phyloP scores from a whole-genome alignment of 2,113 vertebrate genomes.

The Oreochromis aureus region DNA sequence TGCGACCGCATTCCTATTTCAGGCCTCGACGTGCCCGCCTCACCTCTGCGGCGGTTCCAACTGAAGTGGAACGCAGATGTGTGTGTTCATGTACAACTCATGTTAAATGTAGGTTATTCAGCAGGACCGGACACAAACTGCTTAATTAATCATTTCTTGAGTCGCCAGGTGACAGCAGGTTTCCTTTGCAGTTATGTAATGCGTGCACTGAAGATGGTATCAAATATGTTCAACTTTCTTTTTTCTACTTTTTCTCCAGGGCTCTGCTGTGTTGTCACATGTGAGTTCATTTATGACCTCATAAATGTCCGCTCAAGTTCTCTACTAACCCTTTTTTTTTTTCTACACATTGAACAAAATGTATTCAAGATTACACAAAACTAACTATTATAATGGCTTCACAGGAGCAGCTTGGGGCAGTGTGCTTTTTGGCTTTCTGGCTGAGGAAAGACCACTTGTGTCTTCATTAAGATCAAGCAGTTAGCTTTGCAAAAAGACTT shows the following conservation, averaged over 20 bases:
- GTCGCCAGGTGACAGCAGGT: not conserved
- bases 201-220: not conserved
- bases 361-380: not conserved
- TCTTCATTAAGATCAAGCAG: not conserved
- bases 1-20: slow-evolving; percentile 50
- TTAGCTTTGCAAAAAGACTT: not conserved
- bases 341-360: not conserved
- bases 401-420: not conserved
- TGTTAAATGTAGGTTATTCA: not conserved
- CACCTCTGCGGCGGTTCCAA: not conserved
- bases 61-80: not conserved
- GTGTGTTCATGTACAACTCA: not conserved
- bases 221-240: slow-evolving; percentile 2
- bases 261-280: slow-evolving; percentile 62
- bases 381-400: not conserved
- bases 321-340: slow-evolving; percentile 16
- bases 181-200: not conserved
- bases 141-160: not conserved
- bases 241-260: slow-evolving; percentile 46
- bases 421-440: not conserved
- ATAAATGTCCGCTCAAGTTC: not conserved
- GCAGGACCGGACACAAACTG: not conserved
- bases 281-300: slow-evolving; percentile 56
- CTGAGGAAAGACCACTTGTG: not conserved
- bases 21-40: slow-evolving; percentile 30